Base-by-base conservation (phyloP, 2,888 invertebrate species). In the Drosophila rubida region DNA sequence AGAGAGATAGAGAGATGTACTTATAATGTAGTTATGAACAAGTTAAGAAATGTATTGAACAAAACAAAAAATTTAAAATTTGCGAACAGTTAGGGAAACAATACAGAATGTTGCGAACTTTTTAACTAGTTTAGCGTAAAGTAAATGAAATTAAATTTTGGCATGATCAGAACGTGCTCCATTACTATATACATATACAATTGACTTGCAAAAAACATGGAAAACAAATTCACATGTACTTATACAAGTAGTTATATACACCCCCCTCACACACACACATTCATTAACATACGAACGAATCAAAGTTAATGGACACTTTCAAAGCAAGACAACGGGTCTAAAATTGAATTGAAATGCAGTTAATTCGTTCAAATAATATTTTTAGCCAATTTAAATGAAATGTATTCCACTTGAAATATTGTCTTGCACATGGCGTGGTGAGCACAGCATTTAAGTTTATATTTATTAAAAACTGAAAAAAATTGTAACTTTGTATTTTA, bases 311-410 rank as follows among this genome's bases (percentile, higher is more conserved):
- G 27, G 39, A n/a, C 19, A 1, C 19, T 19, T 19, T 30, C 11
- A 50, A 23, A 49, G 23, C 25, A 25, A 14, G 0, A 16, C 45
- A 37, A 6, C 25, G 25, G 25, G 25, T 25, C 25, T 25, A 25
- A 25, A 7, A 25, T 25, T 25, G 25, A 25, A 25, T 32, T 11
- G 32, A 4, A 32, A 32, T 11, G n/a, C 14, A 7, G 9, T 14
- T 42, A 49, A 22, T 9, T 37, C 37, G 35, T 54, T 30, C 22
- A 32, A 54, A 14, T 27, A 42, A 58, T 71, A 76, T 76, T 73
- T 73, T 76, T 65, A 73, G 77, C 59, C 65, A 71, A 71, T 76
- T 76, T 76, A 64, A 73, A 65, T 59, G 16, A 70, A 55, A 51
- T 75, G 35, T 75, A 46, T 22, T 35, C 58, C 76, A 75, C 76